phyloP scores from a whole-genome alignment of 2,113 vertebrate species.

The Galemys pyrenaicus region DNA sequence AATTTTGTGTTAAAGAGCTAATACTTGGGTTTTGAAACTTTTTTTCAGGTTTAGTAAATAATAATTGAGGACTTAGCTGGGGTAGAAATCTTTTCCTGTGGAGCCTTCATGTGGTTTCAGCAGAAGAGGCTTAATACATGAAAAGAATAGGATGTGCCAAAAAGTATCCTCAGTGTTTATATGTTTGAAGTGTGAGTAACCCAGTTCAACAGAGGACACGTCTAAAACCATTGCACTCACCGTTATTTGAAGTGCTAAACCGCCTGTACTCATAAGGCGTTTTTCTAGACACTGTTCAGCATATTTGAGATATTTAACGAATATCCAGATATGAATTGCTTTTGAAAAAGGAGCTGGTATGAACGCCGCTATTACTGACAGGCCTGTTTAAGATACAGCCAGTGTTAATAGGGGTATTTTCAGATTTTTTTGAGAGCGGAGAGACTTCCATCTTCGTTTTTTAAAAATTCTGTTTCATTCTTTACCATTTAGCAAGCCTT shows the following conservation, averaged over 20 bases:
- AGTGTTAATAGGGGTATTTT: not conserved
- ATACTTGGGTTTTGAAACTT: not conserved
- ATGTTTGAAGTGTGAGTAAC: not conserved
- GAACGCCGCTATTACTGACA: not conserved
- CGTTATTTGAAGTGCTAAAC: not conserved
- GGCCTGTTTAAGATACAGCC: not conserved
- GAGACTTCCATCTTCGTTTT: not conserved
- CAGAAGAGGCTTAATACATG: not conserved
- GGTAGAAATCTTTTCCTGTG: not conserved
- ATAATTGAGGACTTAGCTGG: not conserved
- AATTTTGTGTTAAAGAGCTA: conserved; percentile 25
- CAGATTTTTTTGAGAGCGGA: not conserved
- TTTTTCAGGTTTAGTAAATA: not conserved
- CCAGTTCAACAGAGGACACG: not conserved
- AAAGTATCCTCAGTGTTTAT: not conserved
- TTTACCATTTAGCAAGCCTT: not conserved
- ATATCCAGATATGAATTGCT: not conserved
- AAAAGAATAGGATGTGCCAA: not conserved
- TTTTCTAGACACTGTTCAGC: not conserved
- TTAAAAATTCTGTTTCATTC: not conserved
- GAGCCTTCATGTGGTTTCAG: not conserved
- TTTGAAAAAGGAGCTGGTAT: not conserved
- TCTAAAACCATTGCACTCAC: not conserved
- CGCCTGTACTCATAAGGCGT: not conserved
- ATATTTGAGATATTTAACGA: no score